These are phyloP conservation scores for Drosophila oshimai DNA, from an alignment of 1,140 invertebrate species.

Conservation along the genomic window DNA sequence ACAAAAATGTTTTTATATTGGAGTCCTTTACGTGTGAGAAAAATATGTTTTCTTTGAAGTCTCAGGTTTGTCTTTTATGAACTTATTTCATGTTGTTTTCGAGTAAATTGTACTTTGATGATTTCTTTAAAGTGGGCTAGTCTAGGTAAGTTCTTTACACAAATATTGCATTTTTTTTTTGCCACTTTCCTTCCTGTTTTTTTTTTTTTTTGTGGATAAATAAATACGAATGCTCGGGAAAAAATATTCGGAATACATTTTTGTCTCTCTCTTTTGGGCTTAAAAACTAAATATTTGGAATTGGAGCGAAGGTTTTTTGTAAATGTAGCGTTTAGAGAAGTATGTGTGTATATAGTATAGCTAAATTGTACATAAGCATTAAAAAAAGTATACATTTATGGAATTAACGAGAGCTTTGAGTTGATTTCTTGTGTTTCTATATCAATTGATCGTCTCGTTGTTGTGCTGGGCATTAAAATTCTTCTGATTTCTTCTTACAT, in stretches of 20 bases:
- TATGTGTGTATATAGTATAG: slow-evolving; percentile 42
- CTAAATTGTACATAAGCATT: slow-evolving; percentile 39
- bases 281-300: slow-evolving; percentile 76
- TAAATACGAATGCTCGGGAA: slow-evolving; percentile 43
- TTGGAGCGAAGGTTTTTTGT: slow-evolving; percentile 70
- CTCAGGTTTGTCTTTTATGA: slow-evolving; percentile 58
- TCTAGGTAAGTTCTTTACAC: slow-evolving; percentile 27
- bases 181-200: slow-evolving; percentile 19
- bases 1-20: slow-evolving; percentile 58
- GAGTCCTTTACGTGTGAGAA: slow-evolving; percentile 58
- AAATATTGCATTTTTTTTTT: slow-evolving; percentile 58
- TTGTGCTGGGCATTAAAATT: slow-evolving; percentile 43
- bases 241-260: slow-evolving; percentile 46
- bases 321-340: slow-evolving; percentile 20
- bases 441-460: neutral
- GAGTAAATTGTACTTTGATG: slow-evolving; percentile 58
- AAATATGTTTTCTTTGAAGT: slow-evolving; percentile 46
- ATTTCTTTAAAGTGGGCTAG: slow-evolving; percentile 32
- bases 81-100: slow-evolving; percentile 51
- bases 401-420: slow-evolving; percentile 42
- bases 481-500: slow-evolving; percentile 12
- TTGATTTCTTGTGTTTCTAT: slow-evolving; percentile 11
- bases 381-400: slow-evolving; percentile 51
- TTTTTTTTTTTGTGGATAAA: slow-evolving; percentile 11
- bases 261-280: slow-evolving; percentile 29